phyloP scores from a whole-genome alignment of 2,888 invertebrate species.

The Dynastes grantii region DNA sequence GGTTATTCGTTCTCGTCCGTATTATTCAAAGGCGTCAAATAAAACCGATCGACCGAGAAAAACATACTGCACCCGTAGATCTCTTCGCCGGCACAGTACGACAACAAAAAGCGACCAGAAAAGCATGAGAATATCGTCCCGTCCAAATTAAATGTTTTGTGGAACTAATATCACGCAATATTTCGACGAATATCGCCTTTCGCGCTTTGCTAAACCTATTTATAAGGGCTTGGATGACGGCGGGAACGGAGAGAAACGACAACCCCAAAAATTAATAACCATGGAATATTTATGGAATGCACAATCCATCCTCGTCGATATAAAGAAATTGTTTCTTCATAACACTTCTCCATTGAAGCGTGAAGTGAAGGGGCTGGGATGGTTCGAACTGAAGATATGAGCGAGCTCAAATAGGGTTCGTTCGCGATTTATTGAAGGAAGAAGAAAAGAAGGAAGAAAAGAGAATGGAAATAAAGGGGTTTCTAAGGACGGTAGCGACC shows the following conservation, averaged over 20 bases:
- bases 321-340: slow-evolving; percentile 46
- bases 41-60: slow-evolving; percentile 7
- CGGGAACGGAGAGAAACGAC: background rate
- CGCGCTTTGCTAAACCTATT: slow-evolving; percentile 32
- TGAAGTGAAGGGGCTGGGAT: slow-evolving; percentile 23
- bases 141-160: slow-evolving; percentile 36
- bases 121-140: slow-evolving; percentile 24
- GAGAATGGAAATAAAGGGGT: background rate
- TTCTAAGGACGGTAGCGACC: background rate
- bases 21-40: slow-evolving; percentile 23
- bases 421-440: slow-evolving; percentile 24
- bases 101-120: slow-evolving; percentile 6
- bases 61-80: slow-evolving; percentile 20
- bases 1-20: background rate
- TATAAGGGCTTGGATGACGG: background rate
- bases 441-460: background rate
- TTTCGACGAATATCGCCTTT: slow-evolving; percentile 19
- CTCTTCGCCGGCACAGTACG: background rate
- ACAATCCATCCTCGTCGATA: slow-evolving; percentile 43
- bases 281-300: slow-evolving; percentile 44
- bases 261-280: slow-evolving; percentile 42
- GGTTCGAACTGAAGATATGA: slow-evolving; percentile 11
- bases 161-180: slow-evolving; percentile 40
- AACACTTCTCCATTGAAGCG: slow-evolving; percentile 43
- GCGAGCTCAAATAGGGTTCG: slow-evolving; percentile 17